Percentiles rank a stretch among this genome's conserved stretches.
These are phyloP conservation scores for Mythimna albipuncta DNA, from an alignment of 2,888 invertebrate genomes.

Conservation along the genomic window DNA sequence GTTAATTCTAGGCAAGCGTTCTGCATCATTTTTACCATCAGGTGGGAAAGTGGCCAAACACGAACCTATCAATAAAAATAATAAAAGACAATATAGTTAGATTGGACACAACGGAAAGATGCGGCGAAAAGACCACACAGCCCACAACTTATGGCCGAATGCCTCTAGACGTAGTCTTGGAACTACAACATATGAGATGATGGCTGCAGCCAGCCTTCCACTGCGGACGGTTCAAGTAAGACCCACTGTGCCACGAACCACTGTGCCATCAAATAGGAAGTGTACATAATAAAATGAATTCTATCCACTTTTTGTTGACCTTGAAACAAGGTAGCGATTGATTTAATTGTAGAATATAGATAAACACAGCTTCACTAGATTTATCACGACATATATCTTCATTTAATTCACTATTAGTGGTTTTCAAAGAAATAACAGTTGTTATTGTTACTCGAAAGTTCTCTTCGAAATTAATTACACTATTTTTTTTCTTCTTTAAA, in stretches of 20 bases:
- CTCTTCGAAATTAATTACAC: background rate
- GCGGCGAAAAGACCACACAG: background rate
- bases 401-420: background rate
- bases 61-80: no score
- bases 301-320: background rate
- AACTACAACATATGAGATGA: background rate
- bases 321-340: background rate
- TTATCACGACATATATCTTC: background rate
- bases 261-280: background rate
- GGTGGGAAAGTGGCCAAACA: no score
- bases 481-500: background rate
- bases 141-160: background rate
- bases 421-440: background rate
- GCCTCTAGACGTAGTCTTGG: no score
- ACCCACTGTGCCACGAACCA: constrained; percentile 3
- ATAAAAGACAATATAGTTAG: no score
- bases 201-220: background rate
- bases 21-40: no score
- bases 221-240: background rate
- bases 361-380: background rate
- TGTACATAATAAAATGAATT: background rate
- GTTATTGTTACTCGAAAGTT: background rate
- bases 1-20: no score
- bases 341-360: background rate
- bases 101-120: background rate